Evolutionary conservation across 1,140 invertebrate genomes (phyloP).

Genomic region (Aphidius ervi): DNA sequence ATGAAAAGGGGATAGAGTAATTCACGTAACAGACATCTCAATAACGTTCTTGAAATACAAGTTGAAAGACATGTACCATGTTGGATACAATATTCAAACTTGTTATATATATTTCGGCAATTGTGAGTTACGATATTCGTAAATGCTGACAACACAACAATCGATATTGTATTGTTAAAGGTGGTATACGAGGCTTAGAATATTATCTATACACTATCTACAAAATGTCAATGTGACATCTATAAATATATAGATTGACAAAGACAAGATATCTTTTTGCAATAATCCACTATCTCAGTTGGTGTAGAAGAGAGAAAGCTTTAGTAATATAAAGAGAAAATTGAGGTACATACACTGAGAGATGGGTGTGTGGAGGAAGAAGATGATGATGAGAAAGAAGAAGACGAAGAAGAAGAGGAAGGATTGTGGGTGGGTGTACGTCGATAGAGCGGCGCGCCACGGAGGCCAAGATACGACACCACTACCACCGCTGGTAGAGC

Average conservation of each 20-base stretch:
- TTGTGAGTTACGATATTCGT: slow-evolving; percentile 26
- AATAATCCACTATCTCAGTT: too few species aligned
- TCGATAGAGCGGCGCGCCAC: slow-evolving; percentile 55
- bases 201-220: too few species aligned
- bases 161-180: too few species aligned
- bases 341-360: slow-evolving; percentile 11
- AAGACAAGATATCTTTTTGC: too few species aligned
- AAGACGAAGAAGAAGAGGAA: slow-evolving; percentile 24
- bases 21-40: slow-evolving; percentile 46
- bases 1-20: slow-evolving; percentile 33
- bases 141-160: not conserved
- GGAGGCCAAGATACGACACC: slow-evolving; percentile 55
- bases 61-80: not conserved
- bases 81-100: slow-evolving; percentile 29
- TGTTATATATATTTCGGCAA: slow-evolving; percentile 38
- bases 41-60: slow-evolving; percentile 31
- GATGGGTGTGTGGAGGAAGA: slow-evolving; percentile 13
- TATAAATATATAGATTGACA: too few species aligned
- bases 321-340: too few species aligned
- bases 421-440: slow-evolving; percentile 47
- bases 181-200: too few species aligned
- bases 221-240: too few species aligned
- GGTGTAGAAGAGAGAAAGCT: too few species aligned
- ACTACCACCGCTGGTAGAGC: slow-evolving; percentile 50
- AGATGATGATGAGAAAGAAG: slow-evolving; percentile 21